Base-by-base conservation (phyloP, 2,113 vertebrate genomes). In the Myrmecophaga tridactyla region DNA sequence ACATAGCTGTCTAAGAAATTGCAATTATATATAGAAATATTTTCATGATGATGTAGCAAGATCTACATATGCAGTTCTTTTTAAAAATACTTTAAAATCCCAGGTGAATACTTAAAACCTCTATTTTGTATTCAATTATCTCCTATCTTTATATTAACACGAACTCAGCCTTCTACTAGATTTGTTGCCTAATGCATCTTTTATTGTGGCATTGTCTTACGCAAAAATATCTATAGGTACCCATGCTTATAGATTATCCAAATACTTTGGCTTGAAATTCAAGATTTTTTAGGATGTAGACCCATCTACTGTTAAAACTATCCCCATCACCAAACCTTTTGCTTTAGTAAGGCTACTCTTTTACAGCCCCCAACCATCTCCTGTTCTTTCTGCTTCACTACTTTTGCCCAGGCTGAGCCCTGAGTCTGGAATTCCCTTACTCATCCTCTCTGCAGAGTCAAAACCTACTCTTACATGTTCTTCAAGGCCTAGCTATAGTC, bases 81-180 rank as follows among this genome's bases (percentile, higher is more conserved):
- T 73, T 86, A 82, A 89, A 96, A 95, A 93, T 77, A 95, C 77
- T 80, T 77, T 75, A 43, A 93, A 77, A 92, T 94, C 23, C 29
- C 51, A 46, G 25, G 23, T 29, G 65, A 91, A 92, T 48, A 81
- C 14, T 73, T 88, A 84, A 76, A 89, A 73, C 88, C 73, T 81
- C 18, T 23, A 73, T 23, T 25, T 75, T 89, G 23, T 21, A 77
- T 48, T 86, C 41, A 83, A 73, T 27, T 51, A 20, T 36, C 62
- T 31, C 46, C 8, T 25, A 77, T 78, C 20, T 86, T 69, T 90
- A 83, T 10, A 34, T 60, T 73, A 60, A 93, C 34, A 82, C 8
- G 31, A 80, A 76, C 34, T 80, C 46, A 80, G 34, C 94, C 9
- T 75, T 75, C 14, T 85, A 81, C 23, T 27, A 92, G 56, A 86